Conservation (phyloP, 2,113 vertebrate genomes). For the Balaeniceps rex region DNA sequence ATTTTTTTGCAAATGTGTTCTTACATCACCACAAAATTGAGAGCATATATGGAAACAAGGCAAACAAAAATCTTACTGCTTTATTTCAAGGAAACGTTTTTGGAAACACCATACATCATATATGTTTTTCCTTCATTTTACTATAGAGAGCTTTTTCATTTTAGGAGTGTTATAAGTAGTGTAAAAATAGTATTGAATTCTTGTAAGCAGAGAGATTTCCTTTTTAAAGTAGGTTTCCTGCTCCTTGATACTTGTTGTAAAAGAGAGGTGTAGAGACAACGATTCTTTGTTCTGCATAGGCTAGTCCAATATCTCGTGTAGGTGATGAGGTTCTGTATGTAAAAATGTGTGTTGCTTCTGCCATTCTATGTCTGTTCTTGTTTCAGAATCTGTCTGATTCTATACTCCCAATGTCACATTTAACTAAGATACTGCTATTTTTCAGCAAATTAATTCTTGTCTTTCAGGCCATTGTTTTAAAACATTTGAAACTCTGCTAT, state of each 20-base stretch:
- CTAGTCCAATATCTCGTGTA: not conserved
- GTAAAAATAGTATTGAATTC: not conserved
- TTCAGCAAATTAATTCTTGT: not conserved
- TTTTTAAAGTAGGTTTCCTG: not conserved
- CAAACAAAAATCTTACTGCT: not conserved
- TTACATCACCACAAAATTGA: constrained; percentile 12
- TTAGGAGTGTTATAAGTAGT: not conserved
- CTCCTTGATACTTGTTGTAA: not conserved
- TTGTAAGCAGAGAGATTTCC: not conserved
- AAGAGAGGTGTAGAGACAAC: not conserved
- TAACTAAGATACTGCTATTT: constrained; percentile 5
- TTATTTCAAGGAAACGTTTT: not conserved
- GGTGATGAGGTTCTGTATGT: not conserved
- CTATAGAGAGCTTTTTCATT: not conserved
- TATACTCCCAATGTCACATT: not conserved
- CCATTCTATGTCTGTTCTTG: not conserved
- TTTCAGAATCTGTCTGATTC: constrained; percentile 1
- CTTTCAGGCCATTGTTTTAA: not conserved
- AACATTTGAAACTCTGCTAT: not conserved
- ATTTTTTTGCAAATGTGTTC: not conserved
- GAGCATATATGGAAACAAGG: not conserved
- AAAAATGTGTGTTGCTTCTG: not conserved
- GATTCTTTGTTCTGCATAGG: not conserved
- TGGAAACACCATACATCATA: not conserved
- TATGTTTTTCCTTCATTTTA: not conserved